Percentiles rank a stretch among this genome's conserved stretches.
Conservation (phyloP, 2,888 invertebrate species). For the Neoascia interrupta region DNA sequence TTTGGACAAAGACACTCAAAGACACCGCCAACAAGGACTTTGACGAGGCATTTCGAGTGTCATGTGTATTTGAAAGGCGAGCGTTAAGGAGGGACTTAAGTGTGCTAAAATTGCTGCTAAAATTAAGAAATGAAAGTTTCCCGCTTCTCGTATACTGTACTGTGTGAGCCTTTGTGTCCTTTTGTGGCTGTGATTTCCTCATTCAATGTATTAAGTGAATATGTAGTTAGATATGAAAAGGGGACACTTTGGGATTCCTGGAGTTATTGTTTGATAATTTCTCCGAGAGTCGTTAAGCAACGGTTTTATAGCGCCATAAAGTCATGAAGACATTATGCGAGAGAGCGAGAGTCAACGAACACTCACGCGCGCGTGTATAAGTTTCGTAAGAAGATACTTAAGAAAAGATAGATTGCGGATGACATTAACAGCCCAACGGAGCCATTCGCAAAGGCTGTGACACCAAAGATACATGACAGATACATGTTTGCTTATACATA, state of each 20-base stretch:
- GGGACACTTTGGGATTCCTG: slow-evolving; percentile 41
- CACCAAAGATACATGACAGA: slow-evolving; percentile 45
- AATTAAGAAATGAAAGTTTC: slow-evolving; percentile 64
- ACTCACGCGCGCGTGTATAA: background rate
- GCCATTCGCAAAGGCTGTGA: slow-evolving; percentile 50
- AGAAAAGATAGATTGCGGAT: slow-evolving; percentile 51
- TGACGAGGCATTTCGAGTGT: slow-evolving; percentile 40
- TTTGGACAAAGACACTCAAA: slow-evolving; percentile 20
- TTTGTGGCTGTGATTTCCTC: slow-evolving; percentile 55
- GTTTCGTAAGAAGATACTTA: slow-evolving; percentile 43
- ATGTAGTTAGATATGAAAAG: slow-evolving; percentile 39
- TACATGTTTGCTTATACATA: slow-evolving; percentile 26
- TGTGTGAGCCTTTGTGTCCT: background rate
- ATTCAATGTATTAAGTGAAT: slow-evolving; percentile 62
- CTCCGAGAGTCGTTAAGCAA: slow-evolving; percentile 63
- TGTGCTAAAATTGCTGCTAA: slow-evolving; percentile 54
- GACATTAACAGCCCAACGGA: slow-evolving; percentile 53
- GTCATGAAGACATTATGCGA: slow-evolving; percentile 52
- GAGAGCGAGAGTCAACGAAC: background rate
- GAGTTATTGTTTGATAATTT: slow-evolving; percentile 69
- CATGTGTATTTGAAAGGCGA: slow-evolving; percentile 57
- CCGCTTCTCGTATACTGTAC: background rate
- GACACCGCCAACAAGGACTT: slow-evolving; percentile 12
- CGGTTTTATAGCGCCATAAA: slow-evolving; percentile 58
- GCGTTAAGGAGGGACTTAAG: slow-evolving; percentile 58